Percentiles rank a stretch among this genome's conserved stretches.
Conservation (phyloP, 2,113 vertebrate species). For the Aspidoscelis tigris region DNA sequence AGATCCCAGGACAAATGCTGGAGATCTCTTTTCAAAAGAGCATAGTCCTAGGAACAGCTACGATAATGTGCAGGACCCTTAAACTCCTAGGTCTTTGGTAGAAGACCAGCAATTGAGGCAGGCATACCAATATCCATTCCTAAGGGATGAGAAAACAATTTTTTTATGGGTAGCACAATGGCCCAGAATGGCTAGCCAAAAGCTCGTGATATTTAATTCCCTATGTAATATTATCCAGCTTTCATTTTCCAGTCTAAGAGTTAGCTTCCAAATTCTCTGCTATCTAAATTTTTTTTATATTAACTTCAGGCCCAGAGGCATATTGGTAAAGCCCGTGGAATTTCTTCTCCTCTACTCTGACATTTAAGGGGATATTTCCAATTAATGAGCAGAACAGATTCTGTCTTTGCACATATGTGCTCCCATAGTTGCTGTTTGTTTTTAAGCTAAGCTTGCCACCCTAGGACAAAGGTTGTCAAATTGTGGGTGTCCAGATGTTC, state of each 20-base stretch:
- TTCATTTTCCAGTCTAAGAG: constrained; percentile 26
- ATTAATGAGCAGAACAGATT: background rate
- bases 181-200: constrained; percentile 9
- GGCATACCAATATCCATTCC: too few species aligned
- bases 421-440: too few species aligned
- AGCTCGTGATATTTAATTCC: constrained; percentile 23
- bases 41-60: too few species aligned
- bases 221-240: background rate
- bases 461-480: too few species aligned
- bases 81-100: too few species aligned
- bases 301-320: background rate
- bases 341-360: background rate
- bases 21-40: too few species aligned
- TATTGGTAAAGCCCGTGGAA: background rate
- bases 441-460: too few species aligned
- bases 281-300: background rate
- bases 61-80: too few species aligned
- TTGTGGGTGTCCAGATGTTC: too few species aligned
- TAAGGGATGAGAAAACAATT: too few species aligned
- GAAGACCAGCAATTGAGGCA: too few species aligned
- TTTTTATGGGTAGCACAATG: background rate
- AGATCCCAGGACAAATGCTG: too few species aligned
- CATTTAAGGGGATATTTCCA: background rate
- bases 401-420: background rate
- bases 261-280: constrained; percentile 24